Conservation (phyloP, 2,888 invertebrate genomes). For the Lasioglossum vierecki region DNA sequence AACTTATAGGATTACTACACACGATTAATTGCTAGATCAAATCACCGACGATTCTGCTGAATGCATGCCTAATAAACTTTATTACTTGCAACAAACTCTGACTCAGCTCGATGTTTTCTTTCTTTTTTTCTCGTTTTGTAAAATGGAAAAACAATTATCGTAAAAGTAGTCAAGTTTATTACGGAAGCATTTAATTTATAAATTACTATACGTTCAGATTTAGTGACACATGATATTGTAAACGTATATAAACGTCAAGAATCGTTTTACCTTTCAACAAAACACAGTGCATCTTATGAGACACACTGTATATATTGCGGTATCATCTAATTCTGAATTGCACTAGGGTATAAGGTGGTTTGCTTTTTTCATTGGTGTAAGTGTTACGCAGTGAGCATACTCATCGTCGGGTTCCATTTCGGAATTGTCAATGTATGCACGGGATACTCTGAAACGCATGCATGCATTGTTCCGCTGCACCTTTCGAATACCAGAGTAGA, state of each 20-base stretch:
- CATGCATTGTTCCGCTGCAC: conserved; percentile 31
- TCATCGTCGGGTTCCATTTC: conserved; percentile 36
- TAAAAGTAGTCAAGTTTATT: conserved; percentile 23
- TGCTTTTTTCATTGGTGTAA: conserved; percentile 66
- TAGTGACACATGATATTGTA: neutral
- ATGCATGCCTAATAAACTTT: conserved; percentile 53
- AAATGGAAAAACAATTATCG: neutral
- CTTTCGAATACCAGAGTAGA: conserved; percentile 51
- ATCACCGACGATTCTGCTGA: conserved; percentile 28
- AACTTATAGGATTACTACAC: conserved; percentile 49
- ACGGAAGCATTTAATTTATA: conserved; percentile 20
- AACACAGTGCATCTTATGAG: conserved; percentile 50
- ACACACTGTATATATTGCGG: conserved; percentile 66
- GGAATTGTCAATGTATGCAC: conserved; percentile 28
- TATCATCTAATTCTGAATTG: conserved; percentile 68
- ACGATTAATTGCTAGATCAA: conserved; percentile 24
- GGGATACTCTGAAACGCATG: conserved; percentile 18
- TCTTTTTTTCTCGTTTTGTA: neutral
- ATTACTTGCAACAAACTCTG: neutral
- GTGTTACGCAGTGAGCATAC: conserved; percentile 52
- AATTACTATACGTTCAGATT: neutral
- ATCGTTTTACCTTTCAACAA: conserved; percentile 37
- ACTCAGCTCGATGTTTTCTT: neutral
- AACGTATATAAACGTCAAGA: conserved; percentile 34
- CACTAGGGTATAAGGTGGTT: conserved; percentile 70